A percentile compares a stretch with the other conserved stretches of the same genome.
phyloP scores from a whole-genome alignment of 2,797 vertebrate genomes.

The Setipinna tenuifilis region DNA sequence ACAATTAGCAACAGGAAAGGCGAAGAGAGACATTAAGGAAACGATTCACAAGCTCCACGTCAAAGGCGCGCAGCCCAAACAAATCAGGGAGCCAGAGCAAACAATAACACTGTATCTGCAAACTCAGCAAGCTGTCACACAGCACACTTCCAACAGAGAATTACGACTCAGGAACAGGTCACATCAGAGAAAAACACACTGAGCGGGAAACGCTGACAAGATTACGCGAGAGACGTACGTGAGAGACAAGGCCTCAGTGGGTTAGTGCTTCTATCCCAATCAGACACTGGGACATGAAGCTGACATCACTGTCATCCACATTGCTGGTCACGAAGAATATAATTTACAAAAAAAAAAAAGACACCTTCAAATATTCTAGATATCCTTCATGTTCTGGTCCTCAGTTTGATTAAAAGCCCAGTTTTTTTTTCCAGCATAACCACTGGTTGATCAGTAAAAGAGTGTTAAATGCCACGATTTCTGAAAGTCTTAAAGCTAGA shows the following conservation, averaged over 20 bases:
- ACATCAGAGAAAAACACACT: conserved; percentile 42
- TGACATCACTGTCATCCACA: conserved; percentile 5
- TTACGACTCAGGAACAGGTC: conserved; percentile 35
- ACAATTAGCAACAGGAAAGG: conserved; percentile 22
- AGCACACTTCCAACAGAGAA: conserved; percentile 31
- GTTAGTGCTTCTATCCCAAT: background rate
- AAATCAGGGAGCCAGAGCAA: conserved; percentile 47
- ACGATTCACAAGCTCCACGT: conserved; percentile 33
- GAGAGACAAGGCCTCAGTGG: background rate
- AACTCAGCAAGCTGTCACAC: conserved; percentile 49
- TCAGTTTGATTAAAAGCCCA: background rate
- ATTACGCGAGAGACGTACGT: background rate
- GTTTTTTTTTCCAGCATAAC: background rate
- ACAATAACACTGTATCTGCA: conserved; percentile 62
- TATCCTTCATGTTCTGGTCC: conserved; percentile 8
- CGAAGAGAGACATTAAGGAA: conserved; percentile 39
- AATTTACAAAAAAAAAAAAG: background rate
- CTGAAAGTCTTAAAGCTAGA: background rate
- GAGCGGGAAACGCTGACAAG: conserved; percentile 13
- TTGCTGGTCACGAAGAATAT: background rate
- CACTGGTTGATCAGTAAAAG: background rate
- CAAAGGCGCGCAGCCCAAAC: conserved; percentile 50
- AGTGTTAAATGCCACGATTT: background rate
- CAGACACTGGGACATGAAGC: background rate
- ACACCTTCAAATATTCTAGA: background rate